A percentile compares a stretch with the other conserved stretches of the same genome.
Evolutionary conservation across 2,888 invertebrate genomes (phyloP).

Genomic region (Taphrorychus bicolor): DNA sequence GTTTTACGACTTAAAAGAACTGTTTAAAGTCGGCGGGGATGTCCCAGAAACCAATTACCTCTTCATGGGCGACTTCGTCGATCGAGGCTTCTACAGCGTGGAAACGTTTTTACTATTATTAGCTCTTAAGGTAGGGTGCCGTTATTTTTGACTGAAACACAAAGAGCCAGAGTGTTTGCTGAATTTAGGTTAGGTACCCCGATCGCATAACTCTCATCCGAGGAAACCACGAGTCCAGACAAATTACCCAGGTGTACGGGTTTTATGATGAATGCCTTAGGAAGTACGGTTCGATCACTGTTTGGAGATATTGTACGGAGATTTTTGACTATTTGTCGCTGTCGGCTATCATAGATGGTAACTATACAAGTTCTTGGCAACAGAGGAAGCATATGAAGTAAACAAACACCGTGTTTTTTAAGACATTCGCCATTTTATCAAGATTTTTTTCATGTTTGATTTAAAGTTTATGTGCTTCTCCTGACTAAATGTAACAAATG

Average conservation of each 20-base stretch:
- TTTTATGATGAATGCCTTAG: constrained; percentile 99
- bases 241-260: constrained; percentile 99
- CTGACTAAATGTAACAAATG: no score
- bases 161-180: no score
- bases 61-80: constrained; percentile 99
- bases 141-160: not conserved
- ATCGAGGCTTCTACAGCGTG: constrained; percentile 98
- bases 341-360: constrained; percentile 95
- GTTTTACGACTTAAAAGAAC: constrained; percentile 97
- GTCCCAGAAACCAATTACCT: constrained; percentile 99
- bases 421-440: no score
- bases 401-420: no score
- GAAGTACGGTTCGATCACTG: constrained; percentile 98
- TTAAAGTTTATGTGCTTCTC: no score
- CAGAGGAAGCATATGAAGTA: no score
- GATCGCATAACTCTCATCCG: constrained; percentile 98
- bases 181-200: constrained; percentile 89
- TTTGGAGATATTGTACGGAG: constrained; percentile 99
- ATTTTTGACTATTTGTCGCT: constrained; percentile 97
- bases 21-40: constrained; percentile 98
- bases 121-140: constrained; percentile 86
- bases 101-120: constrained; percentile 96
- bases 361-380: not conserved
- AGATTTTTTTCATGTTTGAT: no score
- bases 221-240: constrained; percentile 98